Evolutionary conservation across 2,113 vertebrate species (phyloP).

Genomic region (Clinocottus analis): DNA sequence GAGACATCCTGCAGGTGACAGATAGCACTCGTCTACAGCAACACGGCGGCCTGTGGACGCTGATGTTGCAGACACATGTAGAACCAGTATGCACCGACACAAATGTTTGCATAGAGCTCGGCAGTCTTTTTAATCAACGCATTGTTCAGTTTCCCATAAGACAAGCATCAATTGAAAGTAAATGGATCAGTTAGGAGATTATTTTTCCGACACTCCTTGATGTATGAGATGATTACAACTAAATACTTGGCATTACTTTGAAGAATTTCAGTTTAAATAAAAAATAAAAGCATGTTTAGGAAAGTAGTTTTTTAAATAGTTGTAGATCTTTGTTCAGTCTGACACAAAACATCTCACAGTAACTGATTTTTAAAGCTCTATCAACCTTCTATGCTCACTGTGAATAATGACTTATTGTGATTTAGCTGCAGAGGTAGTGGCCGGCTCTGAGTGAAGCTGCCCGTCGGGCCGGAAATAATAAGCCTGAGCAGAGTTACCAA

Average conservation of each 20-base stretch:
- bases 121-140: conserved; percentile 25
- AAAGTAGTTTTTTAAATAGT: background rate
- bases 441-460: conserved; percentile 38
- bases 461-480: conserved; percentile 64
- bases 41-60: conserved; percentile 15
- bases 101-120: background rate
- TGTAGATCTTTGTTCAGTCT: conserved; percentile 8
- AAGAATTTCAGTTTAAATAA: background rate
- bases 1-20: conserved; percentile 56
- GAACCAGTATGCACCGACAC: background rate
- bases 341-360: background rate
- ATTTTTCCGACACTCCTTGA: background rate
- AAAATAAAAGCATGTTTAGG: background rate
- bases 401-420: conserved; percentile 61
- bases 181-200: background rate
- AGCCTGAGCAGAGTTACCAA: conserved; percentile 33
- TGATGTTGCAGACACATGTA: conserved; percentile 15
- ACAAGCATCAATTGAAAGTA: background rate
- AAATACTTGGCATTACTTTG: background rate
- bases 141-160: background rate
- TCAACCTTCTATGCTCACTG: conserved; percentile 26
- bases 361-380: conserved; percentile 26
- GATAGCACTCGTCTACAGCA: conserved; percentile 15
- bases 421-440: conserved; percentile 50
- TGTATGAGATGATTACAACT: background rate